Evolutionary conservation across 2,113 vertebrate species (phyloP), one percentile per base, ranked within the genome.

Genomic region (Paramisgurnus dabryanus): DNA sequence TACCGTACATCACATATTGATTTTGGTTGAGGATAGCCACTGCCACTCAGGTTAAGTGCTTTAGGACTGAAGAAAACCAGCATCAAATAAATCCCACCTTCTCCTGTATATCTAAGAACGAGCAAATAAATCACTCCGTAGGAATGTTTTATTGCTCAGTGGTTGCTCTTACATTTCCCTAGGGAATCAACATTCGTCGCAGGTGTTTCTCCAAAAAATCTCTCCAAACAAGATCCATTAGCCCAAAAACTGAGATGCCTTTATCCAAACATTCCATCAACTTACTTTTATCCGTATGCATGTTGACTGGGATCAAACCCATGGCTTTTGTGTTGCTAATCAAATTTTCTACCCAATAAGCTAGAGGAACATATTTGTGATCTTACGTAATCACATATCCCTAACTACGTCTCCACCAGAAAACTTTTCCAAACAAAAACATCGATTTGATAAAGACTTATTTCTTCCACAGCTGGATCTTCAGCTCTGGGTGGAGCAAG

Each of bases 11-110:
- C 34, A 67, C 80, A 67, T 82, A 76, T 85, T 63, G 80, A 82
- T 77, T 82, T 67, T 41, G 43, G 63, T 67, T 13, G 68, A 55
- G 34, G 67, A 77, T 45, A 72, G 65, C 76, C 72, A 64, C 58
- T 63, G 70, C 76, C 76, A 80, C 72, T 85, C 76, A 76, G 71
- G 63, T 50, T 41, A 80, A 67, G 73, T 80, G 79, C 79, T 78
- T 74, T 64, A 66, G 76, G 74, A 78, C 79, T 71, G 82, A 73
- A 53, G 49, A 47, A 70, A 82, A 82, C 58, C 47, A 45, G 49
- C 47, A 65, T 68, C 58, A 43, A 40, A 61, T 49, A 73, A 79
- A 79, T 58, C 67, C 34, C 71, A 70, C 70, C 67, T 79, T 67
- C 83, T 63, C 41, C 49, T 34, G 76, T 65, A 47, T 15, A 77